Evolutionary conservation across 2,888 invertebrate genomes (phyloP), one percentile per base, ranked within the genome.

Genomic region (Plemyria rubiginata): DNA sequence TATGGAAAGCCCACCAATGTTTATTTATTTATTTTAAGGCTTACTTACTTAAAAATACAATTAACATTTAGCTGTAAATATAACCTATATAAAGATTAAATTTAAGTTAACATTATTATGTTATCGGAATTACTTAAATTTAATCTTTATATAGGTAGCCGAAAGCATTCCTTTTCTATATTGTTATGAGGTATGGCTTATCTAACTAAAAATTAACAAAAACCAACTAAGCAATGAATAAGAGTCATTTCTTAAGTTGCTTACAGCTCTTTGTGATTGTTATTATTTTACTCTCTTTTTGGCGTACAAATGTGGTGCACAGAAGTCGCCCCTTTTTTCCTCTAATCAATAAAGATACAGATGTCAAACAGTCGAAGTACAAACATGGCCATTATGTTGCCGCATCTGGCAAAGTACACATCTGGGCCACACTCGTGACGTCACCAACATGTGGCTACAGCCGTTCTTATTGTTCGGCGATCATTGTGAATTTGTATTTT

Each of bases 401-500:
- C 78, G 81, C 87, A 87, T 87, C 87, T 88, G 88, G 85, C 78
- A 68, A 72, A 66, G 71, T 70, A 69, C 82, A 81, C 89, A 89
- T 90, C 88, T 90, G 90, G 87, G 74, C 70, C 73, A 78, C 88
- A 85, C 66, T 66, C 69, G 77, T 86, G 86, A 86, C 90, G 88
- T 88, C 85, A 87, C 70, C 77, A 80, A 86, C 90, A 88, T 88
- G 87, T 87, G 88, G 84, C 82, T 80, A 85, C 85, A 84, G 75
- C 77, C 73, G 75, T 74, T 82, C 51, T 79, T 81, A 81, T 80
- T 78, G 68, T 73, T 71, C 73, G 69, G 70, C 78, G 77, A 81
- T 82, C 79, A 76, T 68, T 73, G 69, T 70, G 51, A 60, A 60
- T 60, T 60, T 60, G 55, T 64, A 54, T 62, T 56, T 50, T 60